Base-by-base conservation (phyloP, 2,113 vertebrate species). In the Hirundichthys speculiger region DNA sequence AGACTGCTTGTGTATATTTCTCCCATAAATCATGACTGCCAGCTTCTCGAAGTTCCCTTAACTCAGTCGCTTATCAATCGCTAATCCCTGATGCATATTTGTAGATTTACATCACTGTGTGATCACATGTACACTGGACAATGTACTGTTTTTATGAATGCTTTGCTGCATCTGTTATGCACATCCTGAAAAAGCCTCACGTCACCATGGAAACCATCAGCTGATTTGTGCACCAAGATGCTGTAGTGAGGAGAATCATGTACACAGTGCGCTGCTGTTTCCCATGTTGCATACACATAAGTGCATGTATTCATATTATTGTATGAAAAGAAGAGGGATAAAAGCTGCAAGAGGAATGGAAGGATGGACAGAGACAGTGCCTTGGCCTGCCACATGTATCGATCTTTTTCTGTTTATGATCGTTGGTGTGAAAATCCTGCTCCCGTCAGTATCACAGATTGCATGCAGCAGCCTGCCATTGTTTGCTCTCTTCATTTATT, bases 151-250 rank as follows among this genome's bases (percentile, higher is more conserved):
- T 84, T 80, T 68, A 34, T 73, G 66, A 77, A 85, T 54, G 78
- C 56, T 38, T 79, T 50, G 21, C 65, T 83, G 69, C 71, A 48
- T 73, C 66, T 78, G 67, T 73, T 77, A 70, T 78, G 61, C 80
- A 86, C 79, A 86, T 79, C 19, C 18, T 53, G 57, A 79, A 27
- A 75, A 77, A 81, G 70, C 57, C 64, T 82, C 51, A 42, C 4
- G 13, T 87, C 64, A 76, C 88, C 84, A 89, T 88, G 86, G 88
- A 56, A 82, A 87, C 87, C 65, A 70, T 80, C 78, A 79, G 64
- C 64, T 73, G 71, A 54, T 68, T 64, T 58, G 34, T 67, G 48
- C 1, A 0, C 71, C 45, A 27, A 69, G 30, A 47, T 62, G 52
- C 58, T 46, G 69, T 64, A 51, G 73, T 49, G 41, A 75, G 40